Conservation (phyloP, 2,888 invertebrate genomes). For the Podabrus alpinus region DNA sequence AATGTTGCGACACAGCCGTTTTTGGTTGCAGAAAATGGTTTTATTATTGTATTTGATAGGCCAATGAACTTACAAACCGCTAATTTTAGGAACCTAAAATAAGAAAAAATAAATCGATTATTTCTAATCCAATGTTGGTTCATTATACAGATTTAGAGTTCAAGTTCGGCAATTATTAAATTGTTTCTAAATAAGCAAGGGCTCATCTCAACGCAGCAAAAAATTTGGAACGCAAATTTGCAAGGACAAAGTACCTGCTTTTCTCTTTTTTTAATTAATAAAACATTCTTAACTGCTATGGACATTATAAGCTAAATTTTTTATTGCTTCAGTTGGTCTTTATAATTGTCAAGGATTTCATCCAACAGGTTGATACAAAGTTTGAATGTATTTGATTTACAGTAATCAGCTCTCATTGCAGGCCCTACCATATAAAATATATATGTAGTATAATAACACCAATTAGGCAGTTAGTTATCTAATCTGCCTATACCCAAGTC, state of each 20-base stretch:
- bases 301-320: no score
- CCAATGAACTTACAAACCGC: conserved; percentile 1
- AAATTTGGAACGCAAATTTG: not conserved
- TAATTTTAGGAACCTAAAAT: not conserved
- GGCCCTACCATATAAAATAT: no score
- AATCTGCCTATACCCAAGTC: no score
- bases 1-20: not conserved
- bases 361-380: no score
- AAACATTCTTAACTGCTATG: no score
- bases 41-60: not conserved
- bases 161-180: not conserved
- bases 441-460: no score
- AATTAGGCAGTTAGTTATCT: no score
- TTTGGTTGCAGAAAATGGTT: not conserved
- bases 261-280: not conserved
- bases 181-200: not conserved
- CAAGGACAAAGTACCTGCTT: not conserved
- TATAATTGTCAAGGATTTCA: no score
- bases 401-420: no score
- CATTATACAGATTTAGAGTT: not conserved
- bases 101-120: not conserved
- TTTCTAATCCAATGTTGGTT: not conserved
- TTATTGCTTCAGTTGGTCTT: no score
- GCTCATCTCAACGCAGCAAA: no score
- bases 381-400: no score